Evolutionary conservation across 23 tunicate species (phyloP).

Genomic region (Ascidia mentula): DNA sequence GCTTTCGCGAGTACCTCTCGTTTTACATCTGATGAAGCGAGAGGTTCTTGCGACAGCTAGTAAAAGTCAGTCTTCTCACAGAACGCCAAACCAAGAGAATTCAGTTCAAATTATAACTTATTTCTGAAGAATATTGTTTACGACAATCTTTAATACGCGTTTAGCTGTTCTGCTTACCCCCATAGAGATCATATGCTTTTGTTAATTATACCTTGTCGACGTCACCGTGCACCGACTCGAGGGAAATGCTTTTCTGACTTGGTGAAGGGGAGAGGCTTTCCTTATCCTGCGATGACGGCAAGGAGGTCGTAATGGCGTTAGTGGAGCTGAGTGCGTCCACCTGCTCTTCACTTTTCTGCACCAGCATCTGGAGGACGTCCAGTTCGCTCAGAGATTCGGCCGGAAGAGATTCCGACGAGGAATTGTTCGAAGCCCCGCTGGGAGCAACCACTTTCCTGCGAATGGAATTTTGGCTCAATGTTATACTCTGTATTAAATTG

Average conservation of each 20-base stretch:
- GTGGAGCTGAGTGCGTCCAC: neutral
- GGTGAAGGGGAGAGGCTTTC: slow-evolving; percentile 19
- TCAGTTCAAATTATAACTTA: no score
- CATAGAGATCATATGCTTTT: no score
- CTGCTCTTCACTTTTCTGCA: slow-evolving; percentile 21
- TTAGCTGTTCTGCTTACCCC: neutral
- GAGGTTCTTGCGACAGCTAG: no score
- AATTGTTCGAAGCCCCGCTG: slow-evolving; percentile 13
- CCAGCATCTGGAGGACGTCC: slow-evolving; percentile 43
- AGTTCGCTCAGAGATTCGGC: slow-evolving; percentile 49
- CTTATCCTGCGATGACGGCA: neutral
- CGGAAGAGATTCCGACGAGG: slow-evolving; percentile 37
- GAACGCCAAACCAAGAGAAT: no score
- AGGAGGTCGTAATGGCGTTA: neutral
- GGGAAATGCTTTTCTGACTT: slow-evolving; percentile 59
- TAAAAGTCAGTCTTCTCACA: no score
- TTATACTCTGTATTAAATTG: no score
- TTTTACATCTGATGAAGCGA: no score
- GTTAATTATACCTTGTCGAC: slow-evolving; percentile 17
- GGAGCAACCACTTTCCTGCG: slow-evolving; percentile 56
- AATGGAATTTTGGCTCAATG: no score
- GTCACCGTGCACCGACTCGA: slow-evolving; percentile 68
- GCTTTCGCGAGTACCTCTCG: no score
- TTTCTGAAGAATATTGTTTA: no score
- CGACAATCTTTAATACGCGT: no score